Base-by-base conservation (phyloP, 2,888 invertebrate genomes). In the Sepiola atlantica region DNA sequence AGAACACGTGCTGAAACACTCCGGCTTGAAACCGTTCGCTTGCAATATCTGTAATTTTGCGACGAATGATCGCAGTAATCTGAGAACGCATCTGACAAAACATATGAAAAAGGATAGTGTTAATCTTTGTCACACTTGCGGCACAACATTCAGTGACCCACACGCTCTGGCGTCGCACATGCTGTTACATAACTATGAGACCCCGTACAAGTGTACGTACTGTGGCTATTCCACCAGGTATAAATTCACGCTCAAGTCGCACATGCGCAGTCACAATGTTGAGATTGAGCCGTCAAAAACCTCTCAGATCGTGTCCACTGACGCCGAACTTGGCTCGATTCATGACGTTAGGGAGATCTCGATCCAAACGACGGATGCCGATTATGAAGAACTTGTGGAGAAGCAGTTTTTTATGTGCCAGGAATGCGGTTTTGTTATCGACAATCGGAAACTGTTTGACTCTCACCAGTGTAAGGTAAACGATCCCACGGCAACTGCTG, bases 21-120 rank as follows among this genome's bases (percentile, higher is more conserved):
- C 93, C 21, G 93, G 93, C n/a, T 61, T 93, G 28, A 93, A 93
- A 28, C 93, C 93, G 57, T 93, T 93, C 32, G 35, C 21, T 18
- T 93, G 93, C 57, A 18, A 93, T 24, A 28, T 57, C n/a, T 93
- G 93, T 55, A 61, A 57, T 21, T 93, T 93, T 57, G 93, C 93
- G 18, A 57, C 93, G 0, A 93, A 93, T 93, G 93, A 93, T 55
- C 54, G 32, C 54, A 93, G 93, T 93, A 93, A 93, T 57, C 54
- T 93, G 28, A 28, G 93, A 35, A 55, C 57, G 0, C 93, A 93
- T 35, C 54, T 55, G 28, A 35, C 93, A 4, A 55, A 61, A 61
- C 93, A 93, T 35, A 24, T 35, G 10, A 55, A 93, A 93, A 61
- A n/a, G n/a, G n/a, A 61, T 35, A 4, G 21, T 18, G 10, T 32